phyloP scores from a whole-genome alignment of 2,888 invertebrate species.

The Drosophila infuscata region DNA sequence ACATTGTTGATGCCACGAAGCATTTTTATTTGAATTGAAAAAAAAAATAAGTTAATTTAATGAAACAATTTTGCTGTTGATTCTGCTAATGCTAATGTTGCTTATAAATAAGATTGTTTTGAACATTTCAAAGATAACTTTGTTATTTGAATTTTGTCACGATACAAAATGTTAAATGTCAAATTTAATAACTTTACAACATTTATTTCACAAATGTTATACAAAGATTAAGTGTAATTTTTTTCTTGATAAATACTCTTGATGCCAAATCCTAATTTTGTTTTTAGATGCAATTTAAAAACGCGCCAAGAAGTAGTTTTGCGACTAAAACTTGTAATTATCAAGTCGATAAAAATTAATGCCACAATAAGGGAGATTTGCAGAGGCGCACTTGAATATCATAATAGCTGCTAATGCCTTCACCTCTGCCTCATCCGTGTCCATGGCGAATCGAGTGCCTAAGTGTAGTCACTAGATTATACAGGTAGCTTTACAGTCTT shows the following conservation, averaged over 20 bases:
- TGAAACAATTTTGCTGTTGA: neutral
- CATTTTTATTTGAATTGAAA: conserved; percentile 14
- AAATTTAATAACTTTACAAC: neutral
- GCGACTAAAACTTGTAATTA: neutral
- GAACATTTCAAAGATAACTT: neutral
- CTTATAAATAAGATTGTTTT: neutral
- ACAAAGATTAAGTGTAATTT: neutral
- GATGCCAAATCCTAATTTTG: neutral
- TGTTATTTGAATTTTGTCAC: neutral
- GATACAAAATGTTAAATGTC: neutral
- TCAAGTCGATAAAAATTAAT: neutral
- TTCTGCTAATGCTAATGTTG: neutral
- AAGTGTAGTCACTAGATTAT: conserved; percentile 48
- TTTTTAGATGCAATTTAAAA: neutral
- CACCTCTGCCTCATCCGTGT: conserved; percentile 96
- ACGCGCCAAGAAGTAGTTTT: neutral
- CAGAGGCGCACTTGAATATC: conserved; percentile 99
- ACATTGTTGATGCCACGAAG: conserved; percentile 15
- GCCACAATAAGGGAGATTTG: conserved; percentile 99
- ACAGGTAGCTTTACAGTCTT: neutral
- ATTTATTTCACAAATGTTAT: neutral
- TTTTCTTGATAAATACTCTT: neutral
- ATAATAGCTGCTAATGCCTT: conserved; percentile 98
- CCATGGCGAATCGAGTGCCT: conserved; percentile 98
- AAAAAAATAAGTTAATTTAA: no score